A percentile compares a stretch with the other conserved stretches of the same genome.
phyloP scores from a whole-genome alignment of 2,797 vertebrate genomes.

The Scolopax rusticola region DNA sequence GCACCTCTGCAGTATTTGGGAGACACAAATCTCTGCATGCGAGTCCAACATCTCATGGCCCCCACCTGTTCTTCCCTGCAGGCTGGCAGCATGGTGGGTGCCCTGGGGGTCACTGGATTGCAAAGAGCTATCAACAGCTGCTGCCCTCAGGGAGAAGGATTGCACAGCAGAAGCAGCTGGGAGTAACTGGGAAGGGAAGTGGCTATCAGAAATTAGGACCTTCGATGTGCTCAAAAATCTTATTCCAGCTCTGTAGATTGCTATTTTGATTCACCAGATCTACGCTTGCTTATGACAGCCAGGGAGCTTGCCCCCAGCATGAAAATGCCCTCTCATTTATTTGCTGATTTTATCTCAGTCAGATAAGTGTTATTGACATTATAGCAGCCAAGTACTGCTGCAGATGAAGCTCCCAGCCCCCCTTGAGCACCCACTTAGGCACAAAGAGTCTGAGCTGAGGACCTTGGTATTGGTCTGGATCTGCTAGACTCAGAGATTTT shows the following conservation, averaged over 20 bases:
- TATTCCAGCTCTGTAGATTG: background rate
- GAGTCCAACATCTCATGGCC: accelerated
- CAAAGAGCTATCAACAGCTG: accelerated
- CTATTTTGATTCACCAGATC: background rate
- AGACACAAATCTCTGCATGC: background rate
- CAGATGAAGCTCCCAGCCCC: background rate
- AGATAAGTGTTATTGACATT: background rate
- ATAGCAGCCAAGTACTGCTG: accelerated
- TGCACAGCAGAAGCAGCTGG: background rate
- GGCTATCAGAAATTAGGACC: background rate
- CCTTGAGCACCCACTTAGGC: too few relatives aligned
- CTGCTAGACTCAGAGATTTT: background rate
- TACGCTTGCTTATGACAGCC: background rate
- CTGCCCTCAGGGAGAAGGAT: background rate
- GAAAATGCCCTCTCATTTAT: background rate
- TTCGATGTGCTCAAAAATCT: background rate
- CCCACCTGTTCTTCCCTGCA: background rate
- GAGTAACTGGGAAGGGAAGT: background rate
- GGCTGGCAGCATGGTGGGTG: background rate
- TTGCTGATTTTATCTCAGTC: background rate
- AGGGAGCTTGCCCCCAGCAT: background rate
- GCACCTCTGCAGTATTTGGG: background rate
- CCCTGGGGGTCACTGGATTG: accelerated
- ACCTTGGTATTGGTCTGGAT: accelerated
- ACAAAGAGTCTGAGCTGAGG: background rate